phyloP scores from a whole-genome alignment of 2,113 vertebrate genomes.

The Pheucticus melanocephalus region DNA sequence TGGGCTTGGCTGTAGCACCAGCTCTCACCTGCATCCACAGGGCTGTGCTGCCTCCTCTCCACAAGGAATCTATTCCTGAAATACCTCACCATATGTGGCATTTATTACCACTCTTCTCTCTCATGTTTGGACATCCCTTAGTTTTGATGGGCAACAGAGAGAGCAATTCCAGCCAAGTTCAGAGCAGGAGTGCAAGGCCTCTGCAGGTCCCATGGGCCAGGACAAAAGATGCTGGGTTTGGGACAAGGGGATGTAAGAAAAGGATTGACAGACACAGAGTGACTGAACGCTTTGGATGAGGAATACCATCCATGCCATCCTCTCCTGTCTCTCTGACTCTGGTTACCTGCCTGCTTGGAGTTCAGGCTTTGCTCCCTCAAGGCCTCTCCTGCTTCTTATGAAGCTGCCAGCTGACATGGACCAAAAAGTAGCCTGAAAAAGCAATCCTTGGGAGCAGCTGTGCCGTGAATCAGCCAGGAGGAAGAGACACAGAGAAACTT shows the following conservation, averaged over 20 bases:
- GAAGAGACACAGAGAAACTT: not conserved
- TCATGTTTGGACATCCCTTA: not conserved
- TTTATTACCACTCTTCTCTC: not conserved
- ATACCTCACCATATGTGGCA: not conserved
- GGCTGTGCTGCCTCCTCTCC: not conserved
- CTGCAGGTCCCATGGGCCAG: rapidly evolving
- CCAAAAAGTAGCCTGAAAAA: not conserved
- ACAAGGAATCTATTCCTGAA: not conserved
- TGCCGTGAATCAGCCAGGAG: not conserved
- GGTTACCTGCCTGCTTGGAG: not conserved
- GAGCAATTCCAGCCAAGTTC: not conserved
- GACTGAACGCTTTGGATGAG: rapidly evolving
- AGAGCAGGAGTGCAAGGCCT: not conserved
- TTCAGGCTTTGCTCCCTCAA: not conserved
- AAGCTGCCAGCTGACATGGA: not conserved
- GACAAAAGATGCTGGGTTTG: not conserved
- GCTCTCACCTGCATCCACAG: not conserved
- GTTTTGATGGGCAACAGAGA: not conserved
- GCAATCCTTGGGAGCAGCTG: not conserved
- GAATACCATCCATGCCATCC: rapidly evolving
- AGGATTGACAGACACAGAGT: not conserved
- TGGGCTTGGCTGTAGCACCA: not conserved
- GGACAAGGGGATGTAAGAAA: not conserved
- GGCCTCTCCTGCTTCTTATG: not conserved
- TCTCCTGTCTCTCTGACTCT: not conserved